Evolutionary conservation across 2,113 vertebrate species (phyloP), one percentile per base, ranked within the genome.

Genomic region (Melanerpes formicivorus): DNA sequence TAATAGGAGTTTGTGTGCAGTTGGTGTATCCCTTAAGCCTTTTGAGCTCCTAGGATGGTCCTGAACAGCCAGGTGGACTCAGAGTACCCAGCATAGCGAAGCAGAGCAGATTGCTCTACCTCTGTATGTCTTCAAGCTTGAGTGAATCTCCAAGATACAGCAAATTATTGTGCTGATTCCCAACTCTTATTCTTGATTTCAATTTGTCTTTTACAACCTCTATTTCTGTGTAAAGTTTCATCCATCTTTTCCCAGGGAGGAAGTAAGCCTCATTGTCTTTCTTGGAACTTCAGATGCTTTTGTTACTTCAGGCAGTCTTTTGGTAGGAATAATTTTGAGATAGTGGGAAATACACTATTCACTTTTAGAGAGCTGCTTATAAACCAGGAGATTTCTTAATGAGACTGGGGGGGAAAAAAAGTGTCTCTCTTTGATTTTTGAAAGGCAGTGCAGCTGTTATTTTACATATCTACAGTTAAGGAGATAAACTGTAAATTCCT

Each of bases 401-500:
- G 32, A 58, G 17, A 70, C 66, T 30, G 22, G 50, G 19, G 48
- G 48, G n/a, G 5, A 2, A 27, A 29, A 67, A 82, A 64, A 58
- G 60, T 30, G 8, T 7, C 42, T 70, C 27, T 82, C 37, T 90
- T 27, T 92, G 32, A 48, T 81, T 87, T 59, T 67, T 70, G 79
- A 63, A 82, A 78, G 42, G 54, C 76, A 67, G 14, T 1, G 1
- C 56, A 59, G 48, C 69, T 66, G 83, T 92, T 92, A 83, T 44
- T 95, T 90, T 85, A 74, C 42, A 52, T 91, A 21, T 87, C 29
- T 73, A 23, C 34, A 46, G 48, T 5, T 81, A 76, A 80, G 73
- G 78, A 90, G 66, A 40, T 88, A 75, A 90, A 74, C 73, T 74
- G 81, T 87, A 77, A 95, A 85, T 87, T 85, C 32, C 19, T 69